Percentiles rank a stretch among this genome's conserved stretches.
These are phyloP conservation scores for Dicerorhinus sumatrensis DNA, from an alignment of 2,113 vertebrate genomes.

Conservation along the genomic window DNA sequence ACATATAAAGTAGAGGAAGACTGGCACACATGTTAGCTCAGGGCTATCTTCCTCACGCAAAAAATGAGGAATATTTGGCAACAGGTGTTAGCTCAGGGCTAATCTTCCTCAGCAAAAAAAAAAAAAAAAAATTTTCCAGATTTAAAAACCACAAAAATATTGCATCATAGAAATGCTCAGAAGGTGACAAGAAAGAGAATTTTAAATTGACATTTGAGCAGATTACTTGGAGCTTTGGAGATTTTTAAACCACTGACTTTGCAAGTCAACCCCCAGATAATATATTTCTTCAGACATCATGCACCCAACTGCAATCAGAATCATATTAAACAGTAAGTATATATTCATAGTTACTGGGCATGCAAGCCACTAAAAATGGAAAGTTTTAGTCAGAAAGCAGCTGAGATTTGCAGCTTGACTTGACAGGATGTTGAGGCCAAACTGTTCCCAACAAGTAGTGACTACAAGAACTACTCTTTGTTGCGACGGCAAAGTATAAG, in stretches of 20 bases:
- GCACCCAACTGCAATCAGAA: background rate
- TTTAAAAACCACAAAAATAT: background rate
- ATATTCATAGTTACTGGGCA: background rate
- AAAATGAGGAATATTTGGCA: too few species aligned
- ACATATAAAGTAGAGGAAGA: too few species aligned
- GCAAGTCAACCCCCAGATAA: background rate
- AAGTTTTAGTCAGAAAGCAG: background rate
- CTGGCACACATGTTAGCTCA: too few species aligned
- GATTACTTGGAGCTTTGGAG: background rate
- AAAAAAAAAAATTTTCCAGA: background rate
- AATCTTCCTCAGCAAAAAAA: background rate
- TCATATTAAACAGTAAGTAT: background rate
- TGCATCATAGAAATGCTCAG: background rate
- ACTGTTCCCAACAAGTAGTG: background rate
- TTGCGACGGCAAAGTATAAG: background rate
- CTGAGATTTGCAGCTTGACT: background rate
- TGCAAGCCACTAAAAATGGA: background rate
- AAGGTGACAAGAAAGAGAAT: background rate
- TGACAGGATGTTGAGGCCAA: background rate
- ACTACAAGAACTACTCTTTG: background rate
- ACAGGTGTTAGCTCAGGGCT: too few species aligned
- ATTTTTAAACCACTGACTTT: conserved; percentile 24
- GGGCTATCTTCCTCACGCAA: too few species aligned
- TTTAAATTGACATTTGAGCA: background rate
- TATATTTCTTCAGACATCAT: background rate